These are phyloP conservation scores for Limnephilus rhombicus DNA, from an alignment of 2,888 invertebrate species.

Conservation along the genomic window DNA sequence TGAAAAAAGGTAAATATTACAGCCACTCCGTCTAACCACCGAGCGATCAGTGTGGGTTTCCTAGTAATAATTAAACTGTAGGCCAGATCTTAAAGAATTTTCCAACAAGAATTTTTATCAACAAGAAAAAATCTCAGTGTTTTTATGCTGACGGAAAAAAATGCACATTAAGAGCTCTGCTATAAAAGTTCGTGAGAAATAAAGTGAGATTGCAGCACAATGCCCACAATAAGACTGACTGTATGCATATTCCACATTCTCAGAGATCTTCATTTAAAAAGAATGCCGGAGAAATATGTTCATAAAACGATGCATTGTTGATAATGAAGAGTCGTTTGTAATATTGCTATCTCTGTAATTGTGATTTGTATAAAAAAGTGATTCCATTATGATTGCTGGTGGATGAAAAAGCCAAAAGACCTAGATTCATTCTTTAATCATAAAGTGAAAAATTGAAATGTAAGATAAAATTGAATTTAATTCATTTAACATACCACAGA, in stretches of 20 bases:
- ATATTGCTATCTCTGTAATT: background rate
- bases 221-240: background rate
- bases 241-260: background rate
- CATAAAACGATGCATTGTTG: background rate
- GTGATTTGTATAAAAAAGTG: background rate
- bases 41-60: background rate
- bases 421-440: no score
- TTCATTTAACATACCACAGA: no score
- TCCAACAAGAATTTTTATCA: background rate
- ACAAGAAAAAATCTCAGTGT: background rate
- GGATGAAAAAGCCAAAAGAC: background rate
- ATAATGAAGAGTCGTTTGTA: background rate
- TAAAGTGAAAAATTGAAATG: no score
- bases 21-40: background rate
- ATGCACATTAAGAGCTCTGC: background rate
- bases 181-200: background rate
- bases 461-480: no score
- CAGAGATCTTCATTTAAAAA: background rate
- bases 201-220: background rate
- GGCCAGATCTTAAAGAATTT: background rate
- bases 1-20: no score
- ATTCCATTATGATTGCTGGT: background rate
- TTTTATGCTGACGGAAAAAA: background rate
- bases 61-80: background rate
- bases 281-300: background rate